Evolutionary conservation across 1,140 invertebrate species (phyloP), one percentile per base, ranked within the genome.

Genomic region (Listronotus bonariensis): DNA sequence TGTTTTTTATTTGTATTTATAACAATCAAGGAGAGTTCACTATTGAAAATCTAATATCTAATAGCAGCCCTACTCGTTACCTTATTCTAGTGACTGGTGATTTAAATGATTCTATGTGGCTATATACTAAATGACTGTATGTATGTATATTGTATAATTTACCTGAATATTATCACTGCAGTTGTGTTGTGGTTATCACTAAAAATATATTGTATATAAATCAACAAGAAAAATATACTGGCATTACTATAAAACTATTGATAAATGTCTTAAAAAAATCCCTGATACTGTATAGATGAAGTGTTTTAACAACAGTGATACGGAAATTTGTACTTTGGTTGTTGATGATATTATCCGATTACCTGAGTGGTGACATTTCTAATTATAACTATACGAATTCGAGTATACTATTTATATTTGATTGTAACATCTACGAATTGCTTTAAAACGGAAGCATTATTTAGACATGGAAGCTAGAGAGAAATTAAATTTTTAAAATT

Each of bases 381-480:
- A 59, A 26, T 36, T 56, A 53, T 53, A 36, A 38, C 67, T 67
- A 42, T 68, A 68, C 61, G 60, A 54, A 68, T 59, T 57, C 59
- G 45, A 58, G 54, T 54, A 10, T 58, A 41, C 45, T 51, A 59
- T 64, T 58, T 41, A 56, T 58, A 59, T 60, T 65, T 73, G 72
- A 74, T 74, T 74, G 70, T 75, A 68, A 56, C 54, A 67, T 65
- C 66, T 72, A 69, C 42, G 65, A 72, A 75, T 75, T 74, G 73
- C 72, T 75, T 74, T 67, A 69, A 12, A 68, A 70, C 56, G 63
- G 72, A 75, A 75, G 72, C 73, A 72, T 74, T 62, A 68, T 73
- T 65, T 68, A 66, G 59, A 73, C 67, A 65, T 73, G 72, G 75
- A 75, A 76, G 71, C 74, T 67, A 74, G 61, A 46, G 69, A 60